Percentiles rank a stretch among this genome's conserved stretches.
Evolutionary conservation across 2,888 invertebrate species (phyloP).

Genomic region (Yponomeuta plumbellus): DNA sequence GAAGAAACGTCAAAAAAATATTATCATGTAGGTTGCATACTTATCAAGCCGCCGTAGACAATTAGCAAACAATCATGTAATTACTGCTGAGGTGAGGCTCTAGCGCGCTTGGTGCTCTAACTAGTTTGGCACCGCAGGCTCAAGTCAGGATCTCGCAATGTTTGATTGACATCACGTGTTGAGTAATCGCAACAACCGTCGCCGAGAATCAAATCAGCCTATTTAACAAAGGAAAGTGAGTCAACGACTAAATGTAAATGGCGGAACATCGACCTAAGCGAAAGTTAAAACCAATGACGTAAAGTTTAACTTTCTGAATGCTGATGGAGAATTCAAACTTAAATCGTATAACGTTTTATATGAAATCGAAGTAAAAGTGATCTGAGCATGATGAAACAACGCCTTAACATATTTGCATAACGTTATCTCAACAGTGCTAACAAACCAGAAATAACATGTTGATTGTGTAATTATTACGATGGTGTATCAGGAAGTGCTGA

Average conservation of each 20-base stretch:
- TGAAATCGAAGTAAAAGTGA: slow-evolving; percentile 60
- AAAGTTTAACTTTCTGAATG: slow-evolving; percentile 51
- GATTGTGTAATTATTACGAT: slow-evolving; percentile 8
- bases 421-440: neutral
- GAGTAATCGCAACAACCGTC: slow-evolving; percentile 4
- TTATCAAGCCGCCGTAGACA: neutral
- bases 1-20: too few relatives aligned
- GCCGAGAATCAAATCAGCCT: neutral
- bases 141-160: neutral
- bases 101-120: neutral
- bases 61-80: neutral
- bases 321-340: slow-evolving; percentile 36
- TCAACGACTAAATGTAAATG: slow-evolving; percentile 25
- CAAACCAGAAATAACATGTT: neutral
- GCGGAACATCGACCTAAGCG: slow-evolving; percentile 32
- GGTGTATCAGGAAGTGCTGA: neutral
- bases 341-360: slow-evolving; percentile 19
- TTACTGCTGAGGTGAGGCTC: neutral
- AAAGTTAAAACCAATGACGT: slow-evolving; percentile 40
- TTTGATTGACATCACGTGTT: neutral
- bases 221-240: slow-evolving; percentile 27
- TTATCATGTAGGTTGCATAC: too few relatives aligned
- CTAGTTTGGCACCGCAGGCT: neutral
- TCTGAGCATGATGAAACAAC: slow-evolving; percentile 29
- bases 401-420: slow-evolving; percentile 43